Percentiles rank a stretch among this genome's conserved stretches.
Conservation (phyloP, 2,113 vertebrate species). For the Hippoglossus stenolepis region DNA sequence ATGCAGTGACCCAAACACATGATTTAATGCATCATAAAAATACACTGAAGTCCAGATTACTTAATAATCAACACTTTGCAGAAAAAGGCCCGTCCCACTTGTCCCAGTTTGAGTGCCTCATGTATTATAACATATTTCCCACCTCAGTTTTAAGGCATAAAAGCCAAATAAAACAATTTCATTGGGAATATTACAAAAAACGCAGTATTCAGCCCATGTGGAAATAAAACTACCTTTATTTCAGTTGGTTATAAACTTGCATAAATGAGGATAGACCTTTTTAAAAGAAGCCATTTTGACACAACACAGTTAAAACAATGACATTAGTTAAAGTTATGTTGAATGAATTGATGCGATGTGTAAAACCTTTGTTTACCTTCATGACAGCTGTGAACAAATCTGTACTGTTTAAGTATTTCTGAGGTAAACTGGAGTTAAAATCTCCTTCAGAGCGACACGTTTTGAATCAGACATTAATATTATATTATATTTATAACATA, state of each 20-base stretch:
- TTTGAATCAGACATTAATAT: not conserved
- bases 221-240: not conserved
- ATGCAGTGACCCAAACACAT: not conserved
- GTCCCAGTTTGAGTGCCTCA: not conserved
- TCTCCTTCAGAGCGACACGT: too few species aligned
- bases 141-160: not conserved
- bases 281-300: too few species aligned
- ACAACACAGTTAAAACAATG: too few species aligned
- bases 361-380: too few species aligned
- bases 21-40: not conserved
- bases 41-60: not conserved
- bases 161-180: not conserved
- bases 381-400: too few species aligned
- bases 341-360: too few species aligned
- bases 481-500: not conserved
- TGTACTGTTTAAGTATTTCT: too few species aligned
- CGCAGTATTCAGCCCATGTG: not conserved
- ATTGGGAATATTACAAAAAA: not conserved
- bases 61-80: not conserved
- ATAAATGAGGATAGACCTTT: too few species aligned
- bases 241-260: too few species aligned
- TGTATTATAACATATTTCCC: not conserved
- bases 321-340: too few species aligned
- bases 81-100: not conserved
- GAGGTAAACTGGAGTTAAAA: too few species aligned